These are phyloP conservation scores for Macrotrachela quadricornifera DNA, from an alignment of 1,140 invertebrate species.

Conservation along the genomic window DNA sequence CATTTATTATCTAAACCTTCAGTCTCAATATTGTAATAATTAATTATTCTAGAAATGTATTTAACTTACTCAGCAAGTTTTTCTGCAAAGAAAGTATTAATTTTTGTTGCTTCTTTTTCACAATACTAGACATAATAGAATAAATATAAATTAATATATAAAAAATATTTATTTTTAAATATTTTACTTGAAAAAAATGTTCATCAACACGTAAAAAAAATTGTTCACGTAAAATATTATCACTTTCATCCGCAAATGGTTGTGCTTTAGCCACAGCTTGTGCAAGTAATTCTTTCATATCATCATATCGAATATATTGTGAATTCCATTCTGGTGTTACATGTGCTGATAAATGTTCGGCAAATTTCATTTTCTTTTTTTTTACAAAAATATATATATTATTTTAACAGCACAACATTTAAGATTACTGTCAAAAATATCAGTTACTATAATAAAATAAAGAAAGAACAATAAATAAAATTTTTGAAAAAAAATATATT, in stretches of 20 bases:
- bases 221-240: too few species aligned
- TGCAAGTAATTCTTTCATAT: slow-evolving; percentile 29
- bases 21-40: too few species aligned
- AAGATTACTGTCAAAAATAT: too few species aligned
- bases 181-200: slow-evolving; percentile 43
- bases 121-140: slow-evolving; percentile 50
- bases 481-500: too few species aligned
- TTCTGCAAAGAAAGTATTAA: slow-evolving; percentile 89
- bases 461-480: too few species aligned
- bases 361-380: slow-evolving; percentile 62
- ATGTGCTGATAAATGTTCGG: slow-evolving; percentile 76
- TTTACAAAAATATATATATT: too few species aligned
- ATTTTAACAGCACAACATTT: neutral
- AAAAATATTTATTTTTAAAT: too few species aligned
- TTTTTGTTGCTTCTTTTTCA: slow-evolving; percentile 81
- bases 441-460: too few species aligned
- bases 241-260: neutral
- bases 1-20: too few species aligned
- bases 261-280: slow-evolving; percentile 13
- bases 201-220: too few species aligned
- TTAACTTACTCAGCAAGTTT: slow-evolving; percentile 9
- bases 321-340: slow-evolving; percentile 96
- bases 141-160: too few species aligned
- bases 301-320: slow-evolving; percentile 95
- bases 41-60: too few species aligned